Evolutionary conservation across 1,140 invertebrate species (phyloP), one percentile per base, ranked within the genome.

Genomic region (Aphis gossypii): DNA sequence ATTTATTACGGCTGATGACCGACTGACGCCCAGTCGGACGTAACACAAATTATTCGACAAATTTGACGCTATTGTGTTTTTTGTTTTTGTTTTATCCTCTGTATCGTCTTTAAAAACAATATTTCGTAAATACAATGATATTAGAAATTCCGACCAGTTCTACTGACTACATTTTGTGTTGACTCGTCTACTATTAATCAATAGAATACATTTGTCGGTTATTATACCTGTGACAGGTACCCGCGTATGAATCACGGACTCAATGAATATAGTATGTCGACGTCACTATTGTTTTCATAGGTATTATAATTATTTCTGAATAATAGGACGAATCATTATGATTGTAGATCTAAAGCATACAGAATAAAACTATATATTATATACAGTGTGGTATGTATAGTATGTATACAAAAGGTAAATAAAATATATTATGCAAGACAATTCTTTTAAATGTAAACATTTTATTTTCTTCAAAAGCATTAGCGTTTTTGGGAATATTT

Each of bases 91-190:
- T 51, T 48, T 21, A 14, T 23, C n/a, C 86, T n/a, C 25, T 4
- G 30, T n/a, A 30, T 87, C n/a, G 30, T 48, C 86, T 44, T 8
- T 60, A 8, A 25, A 7, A 35, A 88, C 86, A n/a, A 88, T 88
- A 88, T 88, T 88, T 51, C 44, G 86, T 88, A 51, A 88, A 88
- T 88, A 88, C 46, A 88, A 88, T 48, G 44, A 46, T 44, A n/a
- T 35, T 88, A n/a, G 30, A 48, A 88, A 88, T 41, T 48, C 44
- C 38, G 2, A 48, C 44, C 44, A 18, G 25, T 87, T 48, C 46
- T 48, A 44, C 9, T 11, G 35, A 84, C 44, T 87, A 88, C 30
- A 76, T 76, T 76, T 88, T 51, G 86, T 51, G 86, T 76, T n/a
- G 11, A 76, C 30, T 51, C 51, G 44, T 23, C n/a, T 46, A 88